phyloP scores from a whole-genome alignment of 1,140 invertebrate species.

The Ceratina australensis region DNA sequence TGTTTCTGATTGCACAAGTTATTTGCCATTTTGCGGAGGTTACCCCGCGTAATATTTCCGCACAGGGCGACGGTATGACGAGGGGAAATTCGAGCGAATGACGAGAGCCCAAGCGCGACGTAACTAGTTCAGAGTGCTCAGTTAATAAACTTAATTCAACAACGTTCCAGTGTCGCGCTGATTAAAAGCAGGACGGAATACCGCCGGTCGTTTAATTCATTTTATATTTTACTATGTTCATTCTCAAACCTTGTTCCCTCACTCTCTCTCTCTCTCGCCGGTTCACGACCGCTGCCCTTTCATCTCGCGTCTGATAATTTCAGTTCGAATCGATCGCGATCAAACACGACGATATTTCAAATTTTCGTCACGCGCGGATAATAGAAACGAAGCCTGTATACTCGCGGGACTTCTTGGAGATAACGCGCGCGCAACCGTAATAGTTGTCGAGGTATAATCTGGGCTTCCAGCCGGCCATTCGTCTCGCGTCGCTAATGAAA shows the following conservation, averaged over 20 bases:
- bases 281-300: neutral
- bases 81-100: conserved; percentile 1
- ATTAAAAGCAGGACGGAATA: too few species aligned
- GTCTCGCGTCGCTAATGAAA: conserved; percentile 33
- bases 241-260: too few species aligned
- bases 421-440: neutral
- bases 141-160: conserved; percentile 23
- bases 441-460: neutral
- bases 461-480: neutral
- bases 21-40: conserved; percentile 7
- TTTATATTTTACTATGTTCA: too few species aligned
- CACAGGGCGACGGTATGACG: neutral
- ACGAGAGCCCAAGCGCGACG: neutral
- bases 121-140: neutral
- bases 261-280: too few species aligned
- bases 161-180: neutral
- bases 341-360: neutral
- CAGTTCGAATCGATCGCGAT: too few species aligned
- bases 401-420: neutral
- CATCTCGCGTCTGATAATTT: neutral
- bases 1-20: conserved; percentile 14
- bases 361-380: neutral
- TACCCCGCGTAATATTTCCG: conserved; percentile 1
- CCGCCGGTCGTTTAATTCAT: too few species aligned
- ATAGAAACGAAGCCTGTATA: neutral